Evolutionary conservation across 2,888 invertebrate species (phyloP).

Genomic region (Encarsia formosa): DNA sequence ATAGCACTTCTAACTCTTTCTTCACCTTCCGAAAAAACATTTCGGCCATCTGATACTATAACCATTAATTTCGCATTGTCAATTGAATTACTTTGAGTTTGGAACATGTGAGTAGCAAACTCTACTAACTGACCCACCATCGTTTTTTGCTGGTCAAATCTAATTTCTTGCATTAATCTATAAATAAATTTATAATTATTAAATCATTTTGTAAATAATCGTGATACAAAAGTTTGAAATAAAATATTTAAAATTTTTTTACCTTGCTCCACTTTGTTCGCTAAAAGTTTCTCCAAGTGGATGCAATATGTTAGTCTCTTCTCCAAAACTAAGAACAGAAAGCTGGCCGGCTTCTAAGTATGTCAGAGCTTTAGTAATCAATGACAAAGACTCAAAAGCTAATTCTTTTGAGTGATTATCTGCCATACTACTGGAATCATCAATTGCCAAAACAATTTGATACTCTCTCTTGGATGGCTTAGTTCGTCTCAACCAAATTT

Average conservation of each 20-base stretch:
- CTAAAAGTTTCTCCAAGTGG: slow-evolving; percentile 82
- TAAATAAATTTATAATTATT: slow-evolving; percentile 24
- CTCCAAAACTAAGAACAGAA: slow-evolving; percentile 88
- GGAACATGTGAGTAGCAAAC: slow-evolving; percentile 69
- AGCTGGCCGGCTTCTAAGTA: slow-evolving; percentile 92
- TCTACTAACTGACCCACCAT: slow-evolving; percentile 79
- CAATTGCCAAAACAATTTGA: slow-evolving; percentile 92
- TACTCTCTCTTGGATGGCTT: slow-evolving; percentile 95
- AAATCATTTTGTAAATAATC: not conserved
- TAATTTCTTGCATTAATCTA: slow-evolving; percentile 71
- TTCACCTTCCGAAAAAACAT: slow-evolving; percentile 84
- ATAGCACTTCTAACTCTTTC: slow-evolving; percentile 74
- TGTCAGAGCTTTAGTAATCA: slow-evolving; percentile 83
- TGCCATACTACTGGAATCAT: slow-evolving; percentile 92
- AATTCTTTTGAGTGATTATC: slow-evolving; percentile 85
- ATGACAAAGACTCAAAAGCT: slow-evolving; percentile 90
- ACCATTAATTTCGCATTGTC: slow-evolving; percentile 80
- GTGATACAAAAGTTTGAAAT: not conserved
- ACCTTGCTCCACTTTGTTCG: slow-evolving; percentile 76
- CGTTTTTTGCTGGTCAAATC: slow-evolving; percentile 87
- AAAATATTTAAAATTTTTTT: slow-evolving; percentile 13
- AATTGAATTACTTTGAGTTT: slow-evolving; percentile 55
- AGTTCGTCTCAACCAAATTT: slow-evolving; percentile 95
- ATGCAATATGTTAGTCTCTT: slow-evolving; percentile 79
- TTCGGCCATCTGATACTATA: slow-evolving; percentile 92